These are phyloP conservation scores for Helleia helle DNA, from an alignment of 2,888 invertebrate genomes.

Conservation along the genomic window DNA sequence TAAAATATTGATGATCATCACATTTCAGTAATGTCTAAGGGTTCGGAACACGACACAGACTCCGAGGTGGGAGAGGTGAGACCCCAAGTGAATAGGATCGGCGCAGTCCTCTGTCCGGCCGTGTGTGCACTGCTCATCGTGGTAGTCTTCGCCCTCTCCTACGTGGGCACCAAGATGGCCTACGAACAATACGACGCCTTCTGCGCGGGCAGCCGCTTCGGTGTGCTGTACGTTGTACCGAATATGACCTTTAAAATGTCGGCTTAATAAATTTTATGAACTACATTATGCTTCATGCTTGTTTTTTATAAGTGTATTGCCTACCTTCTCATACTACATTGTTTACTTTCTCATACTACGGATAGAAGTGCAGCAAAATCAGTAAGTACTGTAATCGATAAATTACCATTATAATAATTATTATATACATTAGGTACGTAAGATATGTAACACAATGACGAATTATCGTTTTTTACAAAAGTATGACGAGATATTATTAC, in stretches of 20 bases:
- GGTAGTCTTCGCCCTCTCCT: slow-evolving; percentile 38
- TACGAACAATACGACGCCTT: slow-evolving; percentile 49
- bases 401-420: too few species aligned
- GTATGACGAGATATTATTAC: too few species aligned
- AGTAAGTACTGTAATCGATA: too few species aligned
- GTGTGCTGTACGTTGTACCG: slow-evolving; percentile 38
- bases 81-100: slow-evolving; percentile 32
- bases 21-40: slow-evolving; percentile 45
- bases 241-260: slow-evolving; percentile 30
- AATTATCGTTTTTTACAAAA: too few species aligned
- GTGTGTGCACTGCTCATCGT: slow-evolving; percentile 49
- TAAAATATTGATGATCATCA: too few species aligned
- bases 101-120: slow-evolving; percentile 50
- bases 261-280: slow-evolving; percentile 1
- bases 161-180: slow-evolving; percentile 41
- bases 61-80: slow-evolving; percentile 41
- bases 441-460: too few species aligned
- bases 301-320: too few species aligned
- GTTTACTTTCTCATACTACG: too few species aligned
- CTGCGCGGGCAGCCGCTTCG: slow-evolving; percentile 36
- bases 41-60: slow-evolving; percentile 33
- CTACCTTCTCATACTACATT: too few species aligned
- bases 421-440: too few species aligned
- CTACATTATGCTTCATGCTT: too few species aligned
- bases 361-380: too few species aligned